These are phyloP conservation scores for Craterocephalus amniculus DNA, from an alignment of 2,797 vertebrate genomes.

Conservation along the genomic window DNA sequence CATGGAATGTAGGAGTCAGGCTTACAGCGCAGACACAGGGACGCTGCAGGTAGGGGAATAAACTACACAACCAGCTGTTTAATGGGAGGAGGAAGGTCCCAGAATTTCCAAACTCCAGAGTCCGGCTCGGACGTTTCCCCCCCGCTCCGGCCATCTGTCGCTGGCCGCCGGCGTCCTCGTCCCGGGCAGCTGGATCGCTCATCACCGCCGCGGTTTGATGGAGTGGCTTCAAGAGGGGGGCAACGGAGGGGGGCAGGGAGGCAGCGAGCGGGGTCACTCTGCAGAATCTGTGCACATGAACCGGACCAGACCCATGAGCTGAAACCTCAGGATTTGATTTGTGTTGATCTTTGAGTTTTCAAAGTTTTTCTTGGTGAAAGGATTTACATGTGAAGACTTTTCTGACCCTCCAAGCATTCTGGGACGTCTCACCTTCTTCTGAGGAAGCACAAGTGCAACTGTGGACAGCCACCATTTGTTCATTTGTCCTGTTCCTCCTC, in stretches of 20 bases:
- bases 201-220: conserved; percentile 55
- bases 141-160: conserved; percentile 60
- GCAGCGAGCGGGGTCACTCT: conserved; percentile 49
- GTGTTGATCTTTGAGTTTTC: neutral
- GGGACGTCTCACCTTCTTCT: conserved; percentile 44
- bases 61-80: no score
- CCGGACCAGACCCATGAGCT: conserved; percentile 8
- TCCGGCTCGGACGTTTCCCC: conserved; percentile 46
- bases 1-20: conserved; percentile 78
- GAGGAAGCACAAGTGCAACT: conserved; percentile 30
- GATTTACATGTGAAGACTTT: conserved; percentile 32
- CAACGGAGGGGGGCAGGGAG: conserved; percentile 24
- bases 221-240: conserved; percentile 44
- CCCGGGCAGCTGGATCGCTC: conserved; percentile 57
- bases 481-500: conserved; percentile 24
- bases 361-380: conserved; percentile 45
- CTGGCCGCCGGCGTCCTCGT: conserved; percentile 21
- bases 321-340: conserved; percentile 28
- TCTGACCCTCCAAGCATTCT: conserved; percentile 24
- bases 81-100: conserved; percentile 15
- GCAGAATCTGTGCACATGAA: conserved; percentile 28
- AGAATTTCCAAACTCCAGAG: conserved; percentile 44
- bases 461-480: conserved; percentile 34
- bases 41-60: conserved; percentile 52
- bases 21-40: conserved; percentile 77